Evolutionary conservation across 2,113 vertebrate genomes (phyloP).

Genomic region (Cinclus cinclus): DNA sequence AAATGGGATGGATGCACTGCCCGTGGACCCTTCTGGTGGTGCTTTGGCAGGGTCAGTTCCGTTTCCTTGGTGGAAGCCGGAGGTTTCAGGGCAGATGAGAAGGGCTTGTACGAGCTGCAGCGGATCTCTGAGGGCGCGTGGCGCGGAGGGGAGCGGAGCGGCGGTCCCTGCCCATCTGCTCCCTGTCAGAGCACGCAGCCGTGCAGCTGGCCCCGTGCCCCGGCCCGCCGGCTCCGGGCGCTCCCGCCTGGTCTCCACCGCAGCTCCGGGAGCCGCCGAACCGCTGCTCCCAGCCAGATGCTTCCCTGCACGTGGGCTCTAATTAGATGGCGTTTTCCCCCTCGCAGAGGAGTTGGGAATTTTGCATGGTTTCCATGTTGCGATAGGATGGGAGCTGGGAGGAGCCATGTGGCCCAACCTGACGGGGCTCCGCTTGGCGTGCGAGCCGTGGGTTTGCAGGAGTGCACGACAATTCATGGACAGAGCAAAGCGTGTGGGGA

Average conservation of each 20-base stretch:
- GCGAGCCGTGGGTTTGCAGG: background rate
- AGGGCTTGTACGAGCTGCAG: constrained; percentile 45
- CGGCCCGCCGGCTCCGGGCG: constrained; percentile 59
- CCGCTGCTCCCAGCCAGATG: constrained; percentile 78
- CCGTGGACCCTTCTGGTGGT: background rate
- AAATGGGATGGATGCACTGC: background rate
- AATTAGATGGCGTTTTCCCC: constrained; percentile 67
- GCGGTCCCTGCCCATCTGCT: constrained; percentile 79
- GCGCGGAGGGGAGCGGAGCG: constrained; percentile 64
- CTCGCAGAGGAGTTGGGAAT: background rate
- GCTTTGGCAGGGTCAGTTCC: background rate
- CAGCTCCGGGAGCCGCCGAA: constrained; percentile 67
- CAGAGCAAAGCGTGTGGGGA: background rate
- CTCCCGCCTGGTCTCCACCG: constrained; percentile 75
- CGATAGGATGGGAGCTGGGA: background rate
- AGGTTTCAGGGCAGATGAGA: constrained; percentile 48
- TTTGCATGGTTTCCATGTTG: background rate
- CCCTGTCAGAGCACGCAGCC: constrained; percentile 74
- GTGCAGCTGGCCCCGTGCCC: constrained; percentile 76
- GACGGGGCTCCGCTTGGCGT: background rate
- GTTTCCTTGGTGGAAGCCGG: background rate
- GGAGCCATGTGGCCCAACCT: background rate
- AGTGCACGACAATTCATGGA: too few species aligned
- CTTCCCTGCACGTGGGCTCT: constrained; percentile 77
- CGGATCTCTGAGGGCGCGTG: constrained; percentile 32